Percentiles rank a stretch among this genome's conserved stretches.
These are phyloP conservation scores for Pasiphila rectangulata DNA, from an alignment of 2,888 invertebrate genomes.

Conservation along the genomic window DNA sequence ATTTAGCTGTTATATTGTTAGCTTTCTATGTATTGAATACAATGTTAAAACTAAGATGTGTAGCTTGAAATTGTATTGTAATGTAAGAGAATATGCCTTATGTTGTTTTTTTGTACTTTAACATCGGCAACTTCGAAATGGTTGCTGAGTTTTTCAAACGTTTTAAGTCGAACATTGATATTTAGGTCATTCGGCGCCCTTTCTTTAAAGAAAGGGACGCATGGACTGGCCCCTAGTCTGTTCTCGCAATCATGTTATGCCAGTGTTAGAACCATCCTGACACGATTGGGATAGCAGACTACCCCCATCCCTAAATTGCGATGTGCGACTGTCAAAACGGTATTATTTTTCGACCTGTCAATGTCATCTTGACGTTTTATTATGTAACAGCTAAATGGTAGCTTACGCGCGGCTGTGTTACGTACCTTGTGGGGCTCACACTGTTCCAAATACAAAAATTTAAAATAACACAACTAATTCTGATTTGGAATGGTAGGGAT, in stretches of 20 bases:
- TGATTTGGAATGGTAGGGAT: constrained; percentile 50
- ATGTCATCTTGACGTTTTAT: constrained; percentile 11
- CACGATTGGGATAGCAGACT: too few relatives aligned
- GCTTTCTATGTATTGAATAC: constrained; percentile 31
- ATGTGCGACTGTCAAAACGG: constrained; percentile 18
- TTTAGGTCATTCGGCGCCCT: too few relatives aligned
- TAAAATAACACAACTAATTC: constrained; percentile 30
- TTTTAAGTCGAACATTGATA: constrained; percentile 23
- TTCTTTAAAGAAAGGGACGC: too few relatives aligned
- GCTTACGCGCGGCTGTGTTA: constrained; percentile 78
- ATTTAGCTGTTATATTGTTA: constrained; percentile 67
- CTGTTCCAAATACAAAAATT: constrained; percentile 48
- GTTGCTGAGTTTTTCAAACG: constrained; percentile 31
- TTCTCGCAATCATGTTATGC: too few relatives aligned
- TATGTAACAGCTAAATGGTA: constrained; percentile 71
- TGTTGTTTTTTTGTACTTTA: constrained; percentile 29
- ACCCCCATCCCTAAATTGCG: too few relatives aligned
- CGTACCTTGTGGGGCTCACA: constrained; percentile 71
- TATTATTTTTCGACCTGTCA: constrained; percentile 15
- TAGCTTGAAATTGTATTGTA: constrained; percentile 3
- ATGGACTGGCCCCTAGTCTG: too few relatives aligned
- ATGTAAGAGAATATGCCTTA: constrained; percentile 7
- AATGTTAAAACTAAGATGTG: constrained; percentile 20
- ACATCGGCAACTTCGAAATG: constrained; percentile 32
- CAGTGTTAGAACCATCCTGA: too few relatives aligned